Percentiles rank a stretch among this genome's conserved stretches.
phyloP scores from a whole-genome alignment of 2,888 invertebrate species.

The Cynaeus angustus region DNA sequence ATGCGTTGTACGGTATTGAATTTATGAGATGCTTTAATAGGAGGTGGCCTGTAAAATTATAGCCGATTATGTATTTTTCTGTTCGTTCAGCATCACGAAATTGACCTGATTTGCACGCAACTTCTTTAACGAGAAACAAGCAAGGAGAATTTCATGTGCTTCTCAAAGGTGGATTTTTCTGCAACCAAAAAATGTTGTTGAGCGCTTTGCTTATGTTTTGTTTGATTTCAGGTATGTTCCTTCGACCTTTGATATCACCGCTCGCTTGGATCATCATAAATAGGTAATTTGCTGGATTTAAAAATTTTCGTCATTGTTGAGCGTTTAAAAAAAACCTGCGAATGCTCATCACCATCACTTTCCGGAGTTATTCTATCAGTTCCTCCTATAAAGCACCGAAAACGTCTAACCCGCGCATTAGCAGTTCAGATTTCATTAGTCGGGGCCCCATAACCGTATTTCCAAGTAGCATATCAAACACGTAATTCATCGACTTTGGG shows the following conservation, averaged over 20 bases:
- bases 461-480: conserved; percentile 24
- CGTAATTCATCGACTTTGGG: conserved; percentile 29
- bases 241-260: background rate
- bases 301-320: no score
- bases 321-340: no score
- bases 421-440: conserved; percentile 23
- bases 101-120: conserved; percentile 58
- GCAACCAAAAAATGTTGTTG: background rate
- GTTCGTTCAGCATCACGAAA: conserved; percentile 55
- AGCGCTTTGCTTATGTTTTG: background rate
- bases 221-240: conserved; percentile 12
- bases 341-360: no score
- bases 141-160: background rate
- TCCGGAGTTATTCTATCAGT: no score
- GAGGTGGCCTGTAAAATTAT: conserved; percentile 59
- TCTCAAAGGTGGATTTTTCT: no score
- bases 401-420: background rate
- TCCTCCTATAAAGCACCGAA: background rate
- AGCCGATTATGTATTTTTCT: conserved; percentile 57
- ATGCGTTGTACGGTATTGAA: conserved; percentile 55
- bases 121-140: conserved; percentile 26
- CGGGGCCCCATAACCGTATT: conserved; percentile 10
- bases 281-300: background rate
- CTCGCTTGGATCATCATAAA: background rate
- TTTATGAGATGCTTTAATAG: conserved; percentile 58